Base-by-base conservation (phyloP, 2,888 invertebrate genomes). In the Galerucella calmariensis region DNA sequence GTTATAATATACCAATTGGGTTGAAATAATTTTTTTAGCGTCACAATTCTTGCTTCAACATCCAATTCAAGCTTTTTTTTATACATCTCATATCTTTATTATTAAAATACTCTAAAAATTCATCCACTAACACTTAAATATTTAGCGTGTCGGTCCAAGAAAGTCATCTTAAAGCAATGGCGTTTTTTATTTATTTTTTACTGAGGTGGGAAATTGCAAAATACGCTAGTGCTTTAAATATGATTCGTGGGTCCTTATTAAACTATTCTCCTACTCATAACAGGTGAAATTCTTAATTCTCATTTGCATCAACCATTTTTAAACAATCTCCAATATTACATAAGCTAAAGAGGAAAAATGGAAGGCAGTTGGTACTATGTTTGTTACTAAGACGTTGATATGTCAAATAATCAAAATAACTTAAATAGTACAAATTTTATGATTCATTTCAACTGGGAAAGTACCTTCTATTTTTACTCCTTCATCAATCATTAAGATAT, bases 91-190 rank as follows among this genome's bases (percentile, higher is more conserved):
- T 73, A 68, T 72, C 72, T 69, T 72, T 71, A 71, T 77, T 46
- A 82, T 82, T 86, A 84, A 85, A 85, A 85, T 84, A 85, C 76
- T 85, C 85, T 85, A 85, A 84, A 58, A 53, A 65, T 65, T 84
- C 84, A 83, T 85, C 82, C 85, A 85, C 86, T 85, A 85, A 86
- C 86, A 86, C 85, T 85, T 85, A 85, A 63, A 65, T 79, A 83
- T 79, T 79, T 83, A 83, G 76, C 81, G 82, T 82, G 81, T 83
- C 84, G 83, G 83, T 81, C 53, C 71, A 72, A 73, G 51, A 65
- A 74, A 72, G 51, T 35, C 48, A 72, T 67, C 51, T 41, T 65
- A 75, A 72, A 69, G 62, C 66, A 63, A 63, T 69, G 67, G 58
- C 61, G 46, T 41, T 20, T 6, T 14, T 51, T 51, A 51, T 2